These are phyloP conservation scores for Thera britannica DNA, from an alignment of 2,888 invertebrate genomes.

Conservation along the genomic window DNA sequence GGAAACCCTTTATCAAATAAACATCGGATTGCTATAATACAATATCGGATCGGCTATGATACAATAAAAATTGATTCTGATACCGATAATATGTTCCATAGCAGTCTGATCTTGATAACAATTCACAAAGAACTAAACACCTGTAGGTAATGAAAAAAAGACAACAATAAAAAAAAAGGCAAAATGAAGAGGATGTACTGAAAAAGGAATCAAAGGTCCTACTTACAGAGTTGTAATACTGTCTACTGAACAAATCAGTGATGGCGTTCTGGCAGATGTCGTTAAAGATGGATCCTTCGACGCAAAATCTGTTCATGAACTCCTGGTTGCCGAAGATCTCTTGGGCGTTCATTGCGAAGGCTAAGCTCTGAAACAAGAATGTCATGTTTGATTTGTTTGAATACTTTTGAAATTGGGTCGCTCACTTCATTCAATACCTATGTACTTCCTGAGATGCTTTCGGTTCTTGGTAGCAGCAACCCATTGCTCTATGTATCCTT, in stretches of 20 bases:
- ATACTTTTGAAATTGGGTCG: neutral
- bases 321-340: conserved; percentile 54
- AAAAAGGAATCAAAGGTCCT: neutral
- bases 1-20: too few relatives aligned
- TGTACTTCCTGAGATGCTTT: too few relatives aligned
- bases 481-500: too few relatives aligned
- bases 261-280: conserved; percentile 37
- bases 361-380: conserved; percentile 42
- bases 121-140: too few relatives aligned
- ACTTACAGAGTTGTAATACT: conserved; percentile 51
- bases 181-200: neutral
- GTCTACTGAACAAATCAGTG: conserved; percentile 24
- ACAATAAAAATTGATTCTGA: too few relatives aligned
- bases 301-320: conserved; percentile 34
- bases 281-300: conserved; percentile 30
- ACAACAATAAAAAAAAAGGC: too few relatives aligned
- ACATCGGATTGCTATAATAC: too few relatives aligned
- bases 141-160: neutral
- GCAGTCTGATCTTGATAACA: too few relatives aligned
- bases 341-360: conserved; percentile 48
- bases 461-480: too few relatives aligned
- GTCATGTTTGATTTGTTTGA: neutral
- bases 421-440: neutral
- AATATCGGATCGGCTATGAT: too few relatives aligned
- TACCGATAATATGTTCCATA: too few relatives aligned